Base-by-base conservation (phyloP, 2,113 vertebrate genomes). In the Prietella phreatophila region DNA sequence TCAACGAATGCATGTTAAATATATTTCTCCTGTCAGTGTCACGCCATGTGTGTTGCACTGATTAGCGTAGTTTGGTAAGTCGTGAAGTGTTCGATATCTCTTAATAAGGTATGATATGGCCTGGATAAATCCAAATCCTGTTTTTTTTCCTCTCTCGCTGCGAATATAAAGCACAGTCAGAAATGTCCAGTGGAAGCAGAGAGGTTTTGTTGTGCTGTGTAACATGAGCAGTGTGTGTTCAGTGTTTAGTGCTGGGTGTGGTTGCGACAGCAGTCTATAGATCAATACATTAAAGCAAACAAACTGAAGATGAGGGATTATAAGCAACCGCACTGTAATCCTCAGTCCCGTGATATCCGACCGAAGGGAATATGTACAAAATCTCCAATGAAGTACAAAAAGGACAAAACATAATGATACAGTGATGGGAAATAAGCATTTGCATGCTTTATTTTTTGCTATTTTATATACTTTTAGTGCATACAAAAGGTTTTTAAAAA, bases 191-290 rank as follows among this genome's bases (percentile, higher is more conserved):
- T 27, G 33, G 76, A 30, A 30, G 50, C 15, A 80, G 50, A 30
- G 76, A 56, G 76, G 47, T 80, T 80, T 80, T 80, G 76, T 79
- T 79, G 27, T 55, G 76, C 55, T 55, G 76, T 80, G 76, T 80
- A 80, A 80, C 50, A 8, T 80, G 76, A 80, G 50, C 50, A 80
- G 50, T 80, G 76, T 80, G 76, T 80, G 50, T 56, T 80, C 50
- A 19, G 76, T 80, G 50, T 55, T 80, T 30, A 80, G n/a, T 7
- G 17, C n/a, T 80, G 76, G 76, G 76, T 80, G 76, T 80, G 76
- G 76, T 80, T 80, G 76, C 50, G 10, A 80, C 76, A 80, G 76
- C 47, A 80, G n/a, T 55, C 50, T 80, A 80, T 80, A 80, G 76
- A 80, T 80, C n/a, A 80, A 50, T 55, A 55, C 47, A 80, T 80